Evolutionary conservation across 2,797 vertebrate genomes (phyloP).

Genomic region (Loris lydekkerianus): DNA sequence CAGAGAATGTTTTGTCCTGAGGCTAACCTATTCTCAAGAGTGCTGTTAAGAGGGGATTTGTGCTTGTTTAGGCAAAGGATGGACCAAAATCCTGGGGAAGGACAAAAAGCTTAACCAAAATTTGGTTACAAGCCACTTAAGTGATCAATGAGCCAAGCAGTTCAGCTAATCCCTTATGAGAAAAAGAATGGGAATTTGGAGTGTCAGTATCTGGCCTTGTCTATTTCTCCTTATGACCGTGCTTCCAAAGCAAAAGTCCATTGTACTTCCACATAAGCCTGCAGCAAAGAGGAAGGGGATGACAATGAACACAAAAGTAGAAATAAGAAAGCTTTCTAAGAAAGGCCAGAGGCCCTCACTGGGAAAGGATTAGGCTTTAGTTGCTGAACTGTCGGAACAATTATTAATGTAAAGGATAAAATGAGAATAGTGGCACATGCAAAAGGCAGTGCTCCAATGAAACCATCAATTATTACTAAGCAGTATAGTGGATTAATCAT

Average conservation of each 20-base stretch:
- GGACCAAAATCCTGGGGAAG: neutral
- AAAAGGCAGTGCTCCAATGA: neutral
- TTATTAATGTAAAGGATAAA: neutral
- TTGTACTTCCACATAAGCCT: neutral
- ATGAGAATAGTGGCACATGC: neutral
- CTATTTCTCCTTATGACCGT: neutral
- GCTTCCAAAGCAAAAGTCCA: neutral
- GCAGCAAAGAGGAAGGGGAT: neutral
- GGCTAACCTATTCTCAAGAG: neutral
- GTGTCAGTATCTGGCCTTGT: rapidly evolving
- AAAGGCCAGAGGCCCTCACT: neutral
- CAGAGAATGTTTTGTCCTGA: neutral
- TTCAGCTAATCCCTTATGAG: too few species aligned
- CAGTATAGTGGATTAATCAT: neutral
- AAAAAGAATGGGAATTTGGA: neutral
- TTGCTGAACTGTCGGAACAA: neutral
- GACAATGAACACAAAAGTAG: neutral
- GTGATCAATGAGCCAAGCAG: neutral
- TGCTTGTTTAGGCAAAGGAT: neutral
- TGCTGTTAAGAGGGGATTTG: neutral
- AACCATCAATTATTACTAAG: neutral
- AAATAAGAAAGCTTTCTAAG: neutral
- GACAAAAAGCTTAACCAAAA: neutral
- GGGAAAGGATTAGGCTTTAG: neutral
- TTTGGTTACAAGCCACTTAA: neutral